These are phyloP conservation scores for Amiota minor DNA, from an alignment of 2,888 invertebrate genomes.

Conservation along the genomic window DNA sequence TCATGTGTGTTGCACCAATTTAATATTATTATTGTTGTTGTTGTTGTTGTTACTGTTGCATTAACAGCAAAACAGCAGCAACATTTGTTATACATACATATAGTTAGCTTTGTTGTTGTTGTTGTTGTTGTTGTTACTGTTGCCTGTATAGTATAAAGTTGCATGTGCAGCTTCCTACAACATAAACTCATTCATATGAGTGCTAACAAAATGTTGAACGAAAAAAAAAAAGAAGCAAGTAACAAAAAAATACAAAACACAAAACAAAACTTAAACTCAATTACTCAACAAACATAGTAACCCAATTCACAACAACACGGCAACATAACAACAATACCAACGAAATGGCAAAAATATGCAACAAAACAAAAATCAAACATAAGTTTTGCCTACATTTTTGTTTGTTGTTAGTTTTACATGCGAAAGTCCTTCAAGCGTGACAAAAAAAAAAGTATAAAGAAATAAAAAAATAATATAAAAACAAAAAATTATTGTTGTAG, in stretches of 20 bases:
- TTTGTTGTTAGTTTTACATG: slow-evolving; percentile 36
- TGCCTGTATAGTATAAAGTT: slow-evolving; percentile 1
- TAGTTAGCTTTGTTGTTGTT: too few relatives aligned
- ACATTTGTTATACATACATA: too few relatives aligned
- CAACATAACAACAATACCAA: slow-evolving; percentile 29
- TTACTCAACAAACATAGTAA: slow-evolving; percentile 67
- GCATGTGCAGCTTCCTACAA: slow-evolving; percentile 32
- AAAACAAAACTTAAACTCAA: slow-evolving; percentile 63
- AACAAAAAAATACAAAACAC: too few relatives aligned
- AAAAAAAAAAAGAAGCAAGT: background rate
- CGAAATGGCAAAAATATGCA: slow-evolving; percentile 42
- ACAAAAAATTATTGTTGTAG: slow-evolving; percentile 31
- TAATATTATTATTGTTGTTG: background rate
- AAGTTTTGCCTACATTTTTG: slow-evolving; percentile 58
- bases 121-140: slow-evolving; percentile 20
- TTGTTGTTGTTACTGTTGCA: slow-evolving; percentile 2
- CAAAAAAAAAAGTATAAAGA: slow-evolving; percentile 55
- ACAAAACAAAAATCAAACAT: slow-evolving; percentile 43
- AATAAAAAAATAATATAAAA: background rate
- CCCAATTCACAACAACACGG: slow-evolving; percentile 61
- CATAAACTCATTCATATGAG: slow-evolving; percentile 37
- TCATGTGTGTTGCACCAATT: background rate
- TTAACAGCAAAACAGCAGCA: background rate
- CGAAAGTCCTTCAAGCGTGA: slow-evolving; percentile 65
- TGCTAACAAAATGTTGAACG: slow-evolving; percentile 40